Percentiles rank a stretch among this genome's conserved stretches.
phyloP scores from a whole-genome alignment of 2,113 vertebrate species.

The Apaloderma vittatum region DNA sequence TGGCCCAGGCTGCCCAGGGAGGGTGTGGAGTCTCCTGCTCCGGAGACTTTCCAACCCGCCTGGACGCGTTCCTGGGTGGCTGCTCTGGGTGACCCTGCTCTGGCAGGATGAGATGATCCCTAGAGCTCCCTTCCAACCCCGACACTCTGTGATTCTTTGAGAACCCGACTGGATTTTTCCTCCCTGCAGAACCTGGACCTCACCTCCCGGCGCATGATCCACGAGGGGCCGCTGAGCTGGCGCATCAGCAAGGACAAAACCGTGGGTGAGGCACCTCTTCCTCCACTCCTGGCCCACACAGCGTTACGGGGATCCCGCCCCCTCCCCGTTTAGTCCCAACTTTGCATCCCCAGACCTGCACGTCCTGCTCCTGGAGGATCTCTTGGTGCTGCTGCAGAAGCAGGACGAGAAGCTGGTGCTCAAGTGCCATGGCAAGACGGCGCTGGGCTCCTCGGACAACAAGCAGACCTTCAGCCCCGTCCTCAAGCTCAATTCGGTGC shows the following conservation, averaged over 20 bases:
- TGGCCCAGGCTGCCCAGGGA: too few species aligned
- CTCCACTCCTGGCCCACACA: not conserved
- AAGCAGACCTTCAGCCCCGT: constrained; percentile 91
- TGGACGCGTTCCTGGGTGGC: too few species aligned
- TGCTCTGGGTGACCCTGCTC: too few species aligned
- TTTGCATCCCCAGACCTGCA: constrained; percentile 84
- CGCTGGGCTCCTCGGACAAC: constrained; percentile 78
- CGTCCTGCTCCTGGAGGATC: constrained; percentile 90
- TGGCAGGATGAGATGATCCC: too few species aligned
- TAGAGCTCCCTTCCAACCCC: too few species aligned
- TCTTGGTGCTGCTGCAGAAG: constrained; percentile 90
- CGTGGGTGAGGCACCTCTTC: constrained; percentile 79
- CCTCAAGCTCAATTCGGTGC: constrained; percentile 88
- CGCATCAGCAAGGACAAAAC: constrained; percentile 93
- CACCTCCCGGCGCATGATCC: constrained; percentile 90
- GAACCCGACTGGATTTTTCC: not conserved
- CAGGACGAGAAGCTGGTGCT: constrained; percentile 91
- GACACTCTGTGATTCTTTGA: too few species aligned
- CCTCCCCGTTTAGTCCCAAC: too few species aligned
- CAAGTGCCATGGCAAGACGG: constrained; percentile 81
- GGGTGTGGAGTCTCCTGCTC: too few species aligned
- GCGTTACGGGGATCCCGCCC: not conserved
- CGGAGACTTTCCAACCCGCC: too few species aligned
- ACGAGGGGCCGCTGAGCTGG: constrained; percentile 92
- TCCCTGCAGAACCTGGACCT: constrained; percentile 88